Percentiles rank a stretch among this genome's conserved stretches.
Evolutionary conservation across 2,113 vertebrate species (phyloP).

Genomic region (Pitta sordida): DNA sequence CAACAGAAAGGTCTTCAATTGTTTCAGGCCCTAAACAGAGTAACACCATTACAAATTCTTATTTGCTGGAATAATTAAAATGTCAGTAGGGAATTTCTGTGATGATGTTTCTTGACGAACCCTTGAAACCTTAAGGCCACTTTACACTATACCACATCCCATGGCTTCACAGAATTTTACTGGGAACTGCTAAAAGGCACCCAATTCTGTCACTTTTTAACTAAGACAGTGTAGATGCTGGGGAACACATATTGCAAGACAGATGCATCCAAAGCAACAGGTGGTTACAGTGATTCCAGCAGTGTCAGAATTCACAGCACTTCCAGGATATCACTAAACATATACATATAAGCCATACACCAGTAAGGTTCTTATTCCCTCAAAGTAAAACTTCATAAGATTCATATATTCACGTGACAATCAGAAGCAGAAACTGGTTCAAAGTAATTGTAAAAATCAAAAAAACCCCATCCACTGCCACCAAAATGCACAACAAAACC

Average conservation of each 20-base stretch:
- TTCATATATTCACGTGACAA: neutral
- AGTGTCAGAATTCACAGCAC: neutral
- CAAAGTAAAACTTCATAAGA: neutral
- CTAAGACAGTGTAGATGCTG: neutral
- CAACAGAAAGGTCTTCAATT: neutral
- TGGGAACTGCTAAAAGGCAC: neutral
- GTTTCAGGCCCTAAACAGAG: neutral
- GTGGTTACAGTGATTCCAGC: neutral
- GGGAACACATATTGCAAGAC: neutral
- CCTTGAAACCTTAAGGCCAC: neutral
- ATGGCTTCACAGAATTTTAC: neutral
- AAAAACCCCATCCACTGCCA: neutral
- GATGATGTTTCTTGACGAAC: neutral
- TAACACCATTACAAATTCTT: neutral
- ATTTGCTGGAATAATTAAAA: neutral
- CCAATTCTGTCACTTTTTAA: neutral
- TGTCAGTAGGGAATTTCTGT: neutral
- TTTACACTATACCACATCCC: neutral
- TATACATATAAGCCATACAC: rapidly evolving
- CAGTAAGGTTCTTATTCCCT: neutral
- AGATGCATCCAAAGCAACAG: neutral
- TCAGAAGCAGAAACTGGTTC: neutral
- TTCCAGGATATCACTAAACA: neutral
- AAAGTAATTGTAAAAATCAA: neutral
- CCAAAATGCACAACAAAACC: neutral